These are phyloP conservation scores for Centropus bengalensis DNA, from an alignment of 2,113 vertebrate species.

Conservation along the genomic window DNA sequence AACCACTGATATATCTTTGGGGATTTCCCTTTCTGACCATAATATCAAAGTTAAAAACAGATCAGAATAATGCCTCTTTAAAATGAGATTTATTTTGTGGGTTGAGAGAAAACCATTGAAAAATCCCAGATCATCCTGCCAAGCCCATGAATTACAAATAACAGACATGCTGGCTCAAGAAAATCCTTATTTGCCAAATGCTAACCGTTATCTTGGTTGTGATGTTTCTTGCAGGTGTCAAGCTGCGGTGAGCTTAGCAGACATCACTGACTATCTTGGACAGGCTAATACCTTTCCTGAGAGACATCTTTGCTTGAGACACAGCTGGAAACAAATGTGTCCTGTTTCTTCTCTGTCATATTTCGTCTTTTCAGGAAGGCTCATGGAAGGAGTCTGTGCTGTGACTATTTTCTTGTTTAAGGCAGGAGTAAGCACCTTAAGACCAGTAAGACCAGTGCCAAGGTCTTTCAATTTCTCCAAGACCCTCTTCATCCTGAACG, in stretches of 20 bases:
- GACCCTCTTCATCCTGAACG: not conserved
- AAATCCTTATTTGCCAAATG: slow-evolving; percentile 70
- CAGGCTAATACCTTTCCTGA: slow-evolving; percentile 43
- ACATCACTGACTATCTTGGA: slow-evolving; percentile 7
- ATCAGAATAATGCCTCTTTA: slow-evolving; percentile 59
- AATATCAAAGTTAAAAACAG: slow-evolving; percentile 61
- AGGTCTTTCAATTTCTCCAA: not conserved
- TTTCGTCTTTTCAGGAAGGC: not conserved
- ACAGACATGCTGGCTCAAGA: slow-evolving; percentile 71
- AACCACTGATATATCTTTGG: slow-evolving; percentile 20
- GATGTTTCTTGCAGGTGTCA: slow-evolving; percentile 52
- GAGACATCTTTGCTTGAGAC: slow-evolving; percentile 11
- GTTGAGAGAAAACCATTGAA: slow-evolving; percentile 76
- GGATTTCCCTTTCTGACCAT: slow-evolving; percentile 54
- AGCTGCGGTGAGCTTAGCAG: not conserved
- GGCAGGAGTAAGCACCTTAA: not conserved
- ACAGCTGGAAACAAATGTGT: not conserved
- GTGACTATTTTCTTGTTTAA: not conserved
- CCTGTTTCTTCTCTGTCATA: not conserved
- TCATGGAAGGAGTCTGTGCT: not conserved
- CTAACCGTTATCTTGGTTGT: slow-evolving; percentile 64
- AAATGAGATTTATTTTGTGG: slow-evolving; percentile 68
- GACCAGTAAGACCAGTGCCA: too few species aligned
- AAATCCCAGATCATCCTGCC: slow-evolving; percentile 74
- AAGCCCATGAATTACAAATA: slow-evolving; percentile 76